Evolutionary conservation across 2,888 invertebrate genomes (phyloP).

Genomic region (Protodeltote pygarga): DNA sequence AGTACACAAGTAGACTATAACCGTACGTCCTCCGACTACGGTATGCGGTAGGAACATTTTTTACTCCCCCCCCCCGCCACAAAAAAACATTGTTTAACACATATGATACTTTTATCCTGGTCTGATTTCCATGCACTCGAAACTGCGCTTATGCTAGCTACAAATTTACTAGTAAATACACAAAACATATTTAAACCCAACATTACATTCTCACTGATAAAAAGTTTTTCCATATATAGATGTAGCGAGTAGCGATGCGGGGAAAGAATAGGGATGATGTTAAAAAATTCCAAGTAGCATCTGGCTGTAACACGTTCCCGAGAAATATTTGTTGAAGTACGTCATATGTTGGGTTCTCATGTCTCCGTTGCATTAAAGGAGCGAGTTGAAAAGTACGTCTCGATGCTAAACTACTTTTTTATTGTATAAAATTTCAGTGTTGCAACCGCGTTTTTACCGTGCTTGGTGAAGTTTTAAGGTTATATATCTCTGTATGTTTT

Average conservation of each 20-base stretch:
- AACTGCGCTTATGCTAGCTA: too few relatives aligned
- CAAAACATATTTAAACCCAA: constrained; percentile 48
- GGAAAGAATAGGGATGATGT: constrained; percentile 33
- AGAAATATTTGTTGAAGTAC: constrained; percentile 39
- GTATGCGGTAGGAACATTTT: too few relatives aligned
- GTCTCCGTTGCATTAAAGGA: constrained; percentile 32
- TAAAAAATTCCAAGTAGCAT: constrained; percentile 42
- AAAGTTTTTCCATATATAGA: constrained; percentile 48
- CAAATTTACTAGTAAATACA: constrained; percentile 24
- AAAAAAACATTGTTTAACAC: too few relatives aligned
- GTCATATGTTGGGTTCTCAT: constrained; percentile 41
- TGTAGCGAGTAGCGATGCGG: constrained; percentile 17
- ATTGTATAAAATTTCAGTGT: constrained; percentile 36
- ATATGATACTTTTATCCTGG: too few relatives aligned
- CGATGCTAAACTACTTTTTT: constrained; percentile 25
- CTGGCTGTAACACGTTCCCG: constrained; percentile 38
- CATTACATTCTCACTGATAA: constrained; percentile 48
- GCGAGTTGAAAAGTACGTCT: constrained; percentile 23
- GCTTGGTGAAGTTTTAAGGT: constrained; percentile 5
- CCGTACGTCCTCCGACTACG: too few relatives aligned
- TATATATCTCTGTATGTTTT: constrained; percentile 6
- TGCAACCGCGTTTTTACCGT: neutral
- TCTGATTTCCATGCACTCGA: too few relatives aligned
- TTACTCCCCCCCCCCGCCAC: too few relatives aligned
- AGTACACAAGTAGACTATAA: too few relatives aligned